Base-by-base conservation (phyloP, 92 coral and sea anemone species). In the Blastomussa wellsi region DNA sequence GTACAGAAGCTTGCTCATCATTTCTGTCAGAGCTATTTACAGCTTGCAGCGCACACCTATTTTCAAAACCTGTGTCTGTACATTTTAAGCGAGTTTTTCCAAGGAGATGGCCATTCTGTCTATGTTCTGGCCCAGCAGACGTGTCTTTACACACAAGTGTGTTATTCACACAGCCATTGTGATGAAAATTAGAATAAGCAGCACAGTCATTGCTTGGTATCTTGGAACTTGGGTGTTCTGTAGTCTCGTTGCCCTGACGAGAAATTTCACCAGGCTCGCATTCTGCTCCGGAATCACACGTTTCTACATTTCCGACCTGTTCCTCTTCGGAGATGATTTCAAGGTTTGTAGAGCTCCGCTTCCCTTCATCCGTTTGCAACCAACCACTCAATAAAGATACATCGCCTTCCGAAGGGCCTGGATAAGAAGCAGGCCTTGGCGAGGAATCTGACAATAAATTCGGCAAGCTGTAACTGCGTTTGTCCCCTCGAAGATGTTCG, bases 401-500 rank as follows among this genome's bases (percentile, higher is more conserved):
- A 52, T 53, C 62, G 1, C 36, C 79, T 0, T 57, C 57, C 19
- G 55, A 74, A 0, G 33, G 38, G 39, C 78, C 29, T 6, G 52
- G 44, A 47, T 51, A 72, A 28, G 57, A 22, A 24, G 59, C 35
- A 14, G 79, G 17, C 72, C 72, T 72, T 36, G 78, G 10, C 26
- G 79, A 66, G 16, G 67, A 39, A 3, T 57, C 86, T 1, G 72
- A 10, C 72, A 72, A 26, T 60, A 84, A 84, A 77, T 84, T 76
- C 36, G 88, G 88, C 65, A 84, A 51, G 48, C 88, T 84, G n/a
- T 76, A 71, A 64, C 79, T 71, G 6, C 82, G 67, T 24, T 77
- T 76, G 31, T 62, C 82, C 19, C 32, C 74, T 17, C 65, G 79
- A 49, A 60, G 66, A 15, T 55, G 82, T 20, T 60, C 71, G 39